Conservation (phyloP, 2,888 invertebrate species). For the Tetragnatha montana region DNA sequence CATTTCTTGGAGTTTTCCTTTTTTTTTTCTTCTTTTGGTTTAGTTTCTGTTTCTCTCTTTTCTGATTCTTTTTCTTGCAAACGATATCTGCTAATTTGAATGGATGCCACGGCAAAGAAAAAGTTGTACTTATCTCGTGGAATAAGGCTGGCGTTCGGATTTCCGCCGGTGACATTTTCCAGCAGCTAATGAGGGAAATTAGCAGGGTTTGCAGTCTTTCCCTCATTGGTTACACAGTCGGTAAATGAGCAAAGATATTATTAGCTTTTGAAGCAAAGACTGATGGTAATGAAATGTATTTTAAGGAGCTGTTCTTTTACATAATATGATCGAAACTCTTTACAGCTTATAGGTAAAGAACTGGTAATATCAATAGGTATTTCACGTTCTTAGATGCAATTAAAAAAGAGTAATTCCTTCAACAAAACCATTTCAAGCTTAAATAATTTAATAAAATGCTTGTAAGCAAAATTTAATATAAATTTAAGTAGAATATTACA, state of each 20-base stretch:
- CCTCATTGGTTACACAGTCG: neutral
- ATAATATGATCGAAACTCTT: no score
- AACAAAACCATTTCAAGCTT: no score
- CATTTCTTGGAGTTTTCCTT: neutral
- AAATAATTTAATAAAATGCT: no score
- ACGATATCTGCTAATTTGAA: slow-evolving; percentile 41
- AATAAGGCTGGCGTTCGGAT: slow-evolving; percentile 9
- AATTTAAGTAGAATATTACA: no score
- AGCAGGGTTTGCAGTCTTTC: neutral
- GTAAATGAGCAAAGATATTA: neutral
- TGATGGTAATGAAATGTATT: no score
- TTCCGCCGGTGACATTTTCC: slow-evolving; percentile 40
- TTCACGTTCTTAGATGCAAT: no score
- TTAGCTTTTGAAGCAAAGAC: neutral
- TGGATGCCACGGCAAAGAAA: neutral
- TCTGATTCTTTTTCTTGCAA: neutral
- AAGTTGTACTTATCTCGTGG: neutral
- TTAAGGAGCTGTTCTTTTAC: no score
- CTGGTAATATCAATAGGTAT: no score
- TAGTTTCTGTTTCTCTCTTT: neutral
- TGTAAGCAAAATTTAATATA: no score
- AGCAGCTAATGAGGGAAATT: slow-evolving; percentile 33
- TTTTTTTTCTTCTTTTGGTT: neutral
- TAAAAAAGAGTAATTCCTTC: no score
- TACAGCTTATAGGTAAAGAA: no score